Percentiles rank a stretch among this genome's conserved stretches.
Evolutionary conservation across 1,140 invertebrate species (phyloP).

Genomic region (Leptopilina boulardi): DNA sequence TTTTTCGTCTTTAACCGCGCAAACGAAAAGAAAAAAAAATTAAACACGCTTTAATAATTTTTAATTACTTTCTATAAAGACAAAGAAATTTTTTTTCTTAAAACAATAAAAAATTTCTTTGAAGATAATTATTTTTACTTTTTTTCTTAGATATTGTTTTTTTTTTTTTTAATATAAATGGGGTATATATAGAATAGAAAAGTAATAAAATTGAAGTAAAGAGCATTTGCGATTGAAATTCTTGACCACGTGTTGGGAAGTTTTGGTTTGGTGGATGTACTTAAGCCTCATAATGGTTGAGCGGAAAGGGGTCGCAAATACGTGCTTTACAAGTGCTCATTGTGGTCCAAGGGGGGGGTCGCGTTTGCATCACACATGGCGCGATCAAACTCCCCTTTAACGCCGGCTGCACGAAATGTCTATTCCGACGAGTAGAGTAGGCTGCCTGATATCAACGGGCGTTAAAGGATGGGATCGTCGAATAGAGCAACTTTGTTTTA

Average conservation of each 20-base stretch:
- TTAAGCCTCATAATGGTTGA: conserved; percentile 35
- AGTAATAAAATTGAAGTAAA: too few species aligned
- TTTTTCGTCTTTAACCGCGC: neutral
- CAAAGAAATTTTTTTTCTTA: too few species aligned
- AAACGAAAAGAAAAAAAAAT: too few species aligned
- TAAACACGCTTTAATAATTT: too few species aligned
- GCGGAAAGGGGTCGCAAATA: conserved; percentile 57
- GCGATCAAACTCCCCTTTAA: conserved; percentile 67
- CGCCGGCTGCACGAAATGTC: conserved; percentile 73
- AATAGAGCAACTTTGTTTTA: neutral
- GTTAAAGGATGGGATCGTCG: conserved; percentile 44
- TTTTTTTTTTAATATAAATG: too few species aligned
- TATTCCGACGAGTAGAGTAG: conserved; percentile 44
- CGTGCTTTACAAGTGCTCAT: conserved; percentile 68
- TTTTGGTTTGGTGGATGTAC: conserved; percentile 37
- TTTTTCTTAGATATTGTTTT: too few species aligned
- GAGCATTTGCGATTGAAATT: neutral
- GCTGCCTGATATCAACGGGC: conserved; percentile 52
- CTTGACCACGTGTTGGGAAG: conserved; percentile 53
- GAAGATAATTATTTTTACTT: too few species aligned
- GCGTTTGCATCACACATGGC: conserved; percentile 68
- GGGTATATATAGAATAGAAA: too few species aligned
- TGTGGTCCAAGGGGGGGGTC: conserved; percentile 47
- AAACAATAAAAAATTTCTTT: too few species aligned
- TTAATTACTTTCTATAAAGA: too few species aligned